Conservation (phyloP, 2,888 invertebrate species). For the Machimus rusticus region DNA sequence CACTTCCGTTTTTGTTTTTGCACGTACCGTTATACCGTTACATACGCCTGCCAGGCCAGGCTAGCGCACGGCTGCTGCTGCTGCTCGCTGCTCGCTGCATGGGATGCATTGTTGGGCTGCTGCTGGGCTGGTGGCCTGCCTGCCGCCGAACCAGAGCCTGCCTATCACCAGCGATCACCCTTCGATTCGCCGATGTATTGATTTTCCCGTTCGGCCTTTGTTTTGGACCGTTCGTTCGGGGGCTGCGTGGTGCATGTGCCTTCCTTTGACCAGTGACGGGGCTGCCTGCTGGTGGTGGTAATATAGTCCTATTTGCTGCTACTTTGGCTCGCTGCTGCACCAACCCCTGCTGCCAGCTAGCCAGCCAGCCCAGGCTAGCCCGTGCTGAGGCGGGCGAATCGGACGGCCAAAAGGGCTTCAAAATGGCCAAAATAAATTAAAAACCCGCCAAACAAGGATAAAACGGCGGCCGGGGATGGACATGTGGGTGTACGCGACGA, state of each 20-base stretch:
- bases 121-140: slow-evolving; percentile 21
- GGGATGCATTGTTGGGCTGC: slow-evolving; percentile 35
- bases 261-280: slow-evolving; percentile 33
- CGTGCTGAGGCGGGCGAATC: slow-evolving; percentile 43
- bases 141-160: slow-evolving; percentile 26
- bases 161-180: slow-evolving; percentile 42
- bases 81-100: background rate
- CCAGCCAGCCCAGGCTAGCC: background rate
- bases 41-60: slow-evolving; percentile 28
- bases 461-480: slow-evolving; percentile 25
- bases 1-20: slow-evolving; percentile 23
- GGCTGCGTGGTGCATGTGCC: slow-evolving; percentile 40
- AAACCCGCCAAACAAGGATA: slow-evolving; percentile 44
- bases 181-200: slow-evolving; percentile 44
- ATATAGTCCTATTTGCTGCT: slow-evolving; percentile 41
- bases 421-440: slow-evolving; percentile 49
- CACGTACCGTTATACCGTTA: background rate
- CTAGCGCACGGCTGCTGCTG: background rate
- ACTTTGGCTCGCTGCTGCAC: slow-evolving; percentile 38
- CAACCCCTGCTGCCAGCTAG: slow-evolving; percentile 5
- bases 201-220: slow-evolving; percentile 39
- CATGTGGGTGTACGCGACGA: slow-evolving; percentile 33
- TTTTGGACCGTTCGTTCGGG: slow-evolving; percentile 19
- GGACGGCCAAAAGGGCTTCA: slow-evolving; percentile 45
- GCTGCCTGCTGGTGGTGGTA: background rate